A percentile compares a stretch with the other conserved stretches of the same genome.
Conservation (phyloP, 30 jellyfish, hydroid and myxozoan genomes). For the Sanderia malayensis region DNA sequence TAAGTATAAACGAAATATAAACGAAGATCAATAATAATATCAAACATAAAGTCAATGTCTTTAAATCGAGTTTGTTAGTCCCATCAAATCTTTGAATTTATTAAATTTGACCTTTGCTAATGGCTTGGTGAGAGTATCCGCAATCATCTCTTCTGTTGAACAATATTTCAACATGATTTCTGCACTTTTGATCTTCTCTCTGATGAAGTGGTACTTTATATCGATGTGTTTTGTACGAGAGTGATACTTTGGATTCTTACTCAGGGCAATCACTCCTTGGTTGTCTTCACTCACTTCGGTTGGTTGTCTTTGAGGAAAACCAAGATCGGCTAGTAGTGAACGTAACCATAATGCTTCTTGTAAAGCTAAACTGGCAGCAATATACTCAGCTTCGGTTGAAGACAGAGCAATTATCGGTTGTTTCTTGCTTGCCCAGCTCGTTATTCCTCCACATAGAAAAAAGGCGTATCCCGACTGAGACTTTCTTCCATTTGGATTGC, state of each 20-base stretch:
- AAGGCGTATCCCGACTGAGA: no score
- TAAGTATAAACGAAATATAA: no score
- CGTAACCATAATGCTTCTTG: slow-evolving; percentile 32
- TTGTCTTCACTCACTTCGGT: slow-evolving; percentile 22
- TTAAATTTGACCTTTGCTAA: no score
- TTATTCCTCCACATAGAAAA: slow-evolving; percentile 32
- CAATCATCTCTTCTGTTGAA: slow-evolving; percentile 24
- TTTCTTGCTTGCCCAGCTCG: slow-evolving; percentile 23
- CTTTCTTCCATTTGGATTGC: slow-evolving; percentile 20
- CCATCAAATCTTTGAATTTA: slow-evolving; percentile 1
- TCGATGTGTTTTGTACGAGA: slow-evolving; percentile 44
- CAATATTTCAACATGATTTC: slow-evolving; percentile 25
- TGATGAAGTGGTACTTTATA: neutral
- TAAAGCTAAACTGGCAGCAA: slow-evolving; percentile 10
- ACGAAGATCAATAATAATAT: no score
- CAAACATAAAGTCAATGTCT: no score
- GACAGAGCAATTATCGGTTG: no score
- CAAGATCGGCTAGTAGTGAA: slow-evolving; percentile 9
- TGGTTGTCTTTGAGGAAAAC: slow-evolving; percentile 4
- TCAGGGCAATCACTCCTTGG: slow-evolving; percentile 29
- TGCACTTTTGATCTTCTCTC: slow-evolving; percentile 15
- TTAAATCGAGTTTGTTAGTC: no score
- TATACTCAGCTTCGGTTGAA: no score
- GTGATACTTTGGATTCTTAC: slow-evolving; percentile 23
- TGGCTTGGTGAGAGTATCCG: no score